phyloP scores from a whole-genome alignment of 2,113 vertebrate species.

The Odontophorus gujanensis region DNA sequence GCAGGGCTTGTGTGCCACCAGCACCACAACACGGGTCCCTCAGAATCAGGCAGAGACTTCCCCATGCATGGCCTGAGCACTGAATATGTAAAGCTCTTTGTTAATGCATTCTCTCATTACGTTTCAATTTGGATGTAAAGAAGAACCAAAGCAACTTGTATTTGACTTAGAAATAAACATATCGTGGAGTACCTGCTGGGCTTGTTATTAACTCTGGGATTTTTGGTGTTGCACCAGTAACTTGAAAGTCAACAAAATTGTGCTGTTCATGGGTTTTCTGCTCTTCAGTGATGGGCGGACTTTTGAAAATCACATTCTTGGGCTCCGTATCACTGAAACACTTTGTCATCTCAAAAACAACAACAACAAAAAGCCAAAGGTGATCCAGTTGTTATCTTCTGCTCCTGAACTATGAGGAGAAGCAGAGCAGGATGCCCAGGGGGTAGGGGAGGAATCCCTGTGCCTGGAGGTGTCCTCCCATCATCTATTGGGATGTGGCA shows the following conservation, averaged over 20 bases:
- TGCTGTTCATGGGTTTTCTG: neutral
- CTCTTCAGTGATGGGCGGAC: neutral
- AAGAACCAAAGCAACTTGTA: neutral
- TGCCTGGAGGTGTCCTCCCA: too few relatives aligned
- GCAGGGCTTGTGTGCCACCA: neutral
- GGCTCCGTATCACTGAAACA: neutral
- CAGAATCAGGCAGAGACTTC: neutral
- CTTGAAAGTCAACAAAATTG: neutral
- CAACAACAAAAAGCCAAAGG: neutral
- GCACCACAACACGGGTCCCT: neutral
- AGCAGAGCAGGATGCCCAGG: too few relatives aligned
- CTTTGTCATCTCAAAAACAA: neutral
- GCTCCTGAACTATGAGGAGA: neutral
- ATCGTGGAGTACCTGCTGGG: neutral
- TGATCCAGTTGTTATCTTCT: neutral
- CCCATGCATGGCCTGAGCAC: neutral
- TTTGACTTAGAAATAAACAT: neutral
- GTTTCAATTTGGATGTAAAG: slow-evolving; percentile 9
- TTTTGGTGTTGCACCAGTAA: neutral
- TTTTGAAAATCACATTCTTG: neutral
- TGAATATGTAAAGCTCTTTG: neutral
- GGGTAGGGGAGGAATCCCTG: too few relatives aligned
- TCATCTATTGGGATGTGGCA: too few relatives aligned
- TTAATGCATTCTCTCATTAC: slow-evolving; percentile 1
- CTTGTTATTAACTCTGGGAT: neutral